Conservation (phyloP, 92 coral and sea anemone species). For the Zoanthus sociatus region DNA sequence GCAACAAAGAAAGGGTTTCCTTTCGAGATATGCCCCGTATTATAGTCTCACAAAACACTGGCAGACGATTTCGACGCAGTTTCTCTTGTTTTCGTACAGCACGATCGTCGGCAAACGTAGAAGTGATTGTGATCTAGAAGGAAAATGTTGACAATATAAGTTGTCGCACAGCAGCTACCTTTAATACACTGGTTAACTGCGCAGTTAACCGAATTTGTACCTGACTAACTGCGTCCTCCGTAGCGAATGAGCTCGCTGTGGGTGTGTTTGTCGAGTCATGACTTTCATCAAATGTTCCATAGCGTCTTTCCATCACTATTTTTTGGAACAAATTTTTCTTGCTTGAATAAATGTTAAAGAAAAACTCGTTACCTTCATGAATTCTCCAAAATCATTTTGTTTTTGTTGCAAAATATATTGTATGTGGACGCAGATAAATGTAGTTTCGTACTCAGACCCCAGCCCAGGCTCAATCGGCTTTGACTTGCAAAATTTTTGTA, state of each 20-base stretch:
- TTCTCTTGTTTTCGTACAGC: conserved; percentile 58
- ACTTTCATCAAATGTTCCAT: conserved; percentile 84
- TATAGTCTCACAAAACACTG: conserved; percentile 63
- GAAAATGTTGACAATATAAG: not conserved
- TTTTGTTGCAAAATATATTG: too few species aligned
- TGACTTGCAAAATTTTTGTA: too few species aligned
- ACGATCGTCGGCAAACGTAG: conserved; percentile 55
- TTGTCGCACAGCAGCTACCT: not conserved
- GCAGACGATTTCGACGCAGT: conserved; percentile 73
- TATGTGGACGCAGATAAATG: too few species aligned
- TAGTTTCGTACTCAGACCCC: too few species aligned
- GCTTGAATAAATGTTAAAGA: too few species aligned
- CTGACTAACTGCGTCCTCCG: conserved; percentile 36
- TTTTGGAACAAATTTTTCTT: not conserved
- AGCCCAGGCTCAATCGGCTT: too few species aligned
- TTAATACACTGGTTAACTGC: not conserved
- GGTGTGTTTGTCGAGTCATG: conserved; percentile 43
- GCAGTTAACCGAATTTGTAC: conserved; percentile 11
- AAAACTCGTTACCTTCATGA: too few species aligned
- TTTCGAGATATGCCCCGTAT: conserved; percentile 69
- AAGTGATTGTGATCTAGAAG: conserved; percentile 71
- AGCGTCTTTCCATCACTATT: conserved; percentile 35
- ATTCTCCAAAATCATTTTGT: too few species aligned
- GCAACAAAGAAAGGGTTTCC: conserved; percentile 69
- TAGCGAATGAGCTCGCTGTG: not conserved